phyloP scores from a whole-genome alignment of 2,888 invertebrate genomes.

The Epirrita christyi region DNA sequence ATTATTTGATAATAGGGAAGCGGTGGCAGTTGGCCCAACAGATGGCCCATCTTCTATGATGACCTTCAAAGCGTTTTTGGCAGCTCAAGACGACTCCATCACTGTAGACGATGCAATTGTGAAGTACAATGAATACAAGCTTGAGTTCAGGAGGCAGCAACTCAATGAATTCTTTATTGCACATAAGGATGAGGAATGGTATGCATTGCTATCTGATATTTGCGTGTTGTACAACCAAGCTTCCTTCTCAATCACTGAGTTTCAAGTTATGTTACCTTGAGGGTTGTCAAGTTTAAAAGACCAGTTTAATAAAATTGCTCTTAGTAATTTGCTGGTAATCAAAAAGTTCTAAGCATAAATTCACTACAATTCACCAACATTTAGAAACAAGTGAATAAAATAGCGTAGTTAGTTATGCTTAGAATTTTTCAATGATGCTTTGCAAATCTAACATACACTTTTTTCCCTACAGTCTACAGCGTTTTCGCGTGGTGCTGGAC shows the following conservation, averaged over 20 bases:
- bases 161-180: conserved; percentile 99
- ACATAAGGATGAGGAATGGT: conserved; percentile 99
- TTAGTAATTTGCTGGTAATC: conserved; percentile 67
- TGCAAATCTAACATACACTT: conserved; percentile 81
- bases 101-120: conserved; percentile 98
- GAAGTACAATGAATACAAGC: conserved; percentile 99
- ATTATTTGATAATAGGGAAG: conserved; percentile 75
- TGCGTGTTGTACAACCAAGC: conserved; percentile 28
- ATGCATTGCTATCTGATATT: conserved; percentile 66
- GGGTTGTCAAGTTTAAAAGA: conserved; percentile 4
- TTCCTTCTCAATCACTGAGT: conserved; percentile 18
- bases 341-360: conserved; percentile 74
- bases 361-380: conserved; percentile 1
- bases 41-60: conserved; percentile 97
- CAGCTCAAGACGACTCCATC: conserved; percentile 98
- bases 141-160: conserved; percentile 98
- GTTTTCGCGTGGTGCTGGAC: conserved; percentile 80
- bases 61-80: conserved; percentile 98
- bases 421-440: conserved; percentile 72
- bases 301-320: conserved; percentile 43
- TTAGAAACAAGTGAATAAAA: conserved; percentile 12
- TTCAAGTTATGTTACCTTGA: conserved; percentile 2
- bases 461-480: conserved; percentile 85
- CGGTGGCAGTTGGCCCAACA: conserved; percentile 57
- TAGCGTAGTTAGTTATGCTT: conserved; percentile 64